These are phyloP conservation scores for Epistrophella euchroma DNA, from an alignment of 2,888 invertebrate species.

Conservation along the genomic window DNA sequence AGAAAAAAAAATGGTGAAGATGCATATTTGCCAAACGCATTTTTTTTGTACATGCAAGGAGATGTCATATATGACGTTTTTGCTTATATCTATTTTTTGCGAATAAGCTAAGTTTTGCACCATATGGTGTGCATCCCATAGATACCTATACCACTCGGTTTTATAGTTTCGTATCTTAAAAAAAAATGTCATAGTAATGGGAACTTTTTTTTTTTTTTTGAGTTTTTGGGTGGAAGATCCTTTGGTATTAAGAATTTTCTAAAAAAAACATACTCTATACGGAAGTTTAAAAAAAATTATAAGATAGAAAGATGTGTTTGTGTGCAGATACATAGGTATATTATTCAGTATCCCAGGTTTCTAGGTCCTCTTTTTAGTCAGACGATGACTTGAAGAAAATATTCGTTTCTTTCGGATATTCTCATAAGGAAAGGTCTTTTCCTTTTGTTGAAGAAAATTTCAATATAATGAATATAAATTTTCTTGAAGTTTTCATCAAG, in stretches of 20 bases:
- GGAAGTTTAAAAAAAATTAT: constrained; percentile 41
- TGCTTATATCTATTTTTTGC: not conserved
- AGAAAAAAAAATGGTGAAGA: constrained; percentile 22
- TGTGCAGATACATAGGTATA: constrained; percentile 59
- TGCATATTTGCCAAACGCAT: constrained; percentile 67
- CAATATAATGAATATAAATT: constrained; percentile 16
- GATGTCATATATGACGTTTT: constrained; percentile 8
- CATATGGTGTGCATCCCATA: constrained; percentile 61
- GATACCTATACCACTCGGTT: constrained; percentile 6
- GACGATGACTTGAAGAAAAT: constrained; percentile 62
- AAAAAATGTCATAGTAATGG: constrained; percentile 51
- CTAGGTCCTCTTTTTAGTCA: constrained; percentile 40
- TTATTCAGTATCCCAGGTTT: constrained; percentile 59
- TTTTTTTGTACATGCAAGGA: constrained; percentile 33
- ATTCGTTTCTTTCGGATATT: not conserved
- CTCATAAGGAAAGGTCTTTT: constrained; percentile 19
- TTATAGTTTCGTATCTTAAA: constrained; percentile 31
- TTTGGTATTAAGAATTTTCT: not conserved
- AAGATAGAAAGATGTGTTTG: constrained; percentile 29
- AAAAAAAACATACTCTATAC: constrained; percentile 46
- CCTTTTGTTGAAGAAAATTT: constrained; percentile 8
- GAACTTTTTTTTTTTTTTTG: constrained; percentile 39
- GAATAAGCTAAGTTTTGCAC: constrained; percentile 32
- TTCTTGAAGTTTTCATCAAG: constrained; percentile 43
- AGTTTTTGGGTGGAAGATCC: constrained; percentile 28